Conservation (phyloP, 2,797 vertebrate species). For the Natrix natrix region DNA sequence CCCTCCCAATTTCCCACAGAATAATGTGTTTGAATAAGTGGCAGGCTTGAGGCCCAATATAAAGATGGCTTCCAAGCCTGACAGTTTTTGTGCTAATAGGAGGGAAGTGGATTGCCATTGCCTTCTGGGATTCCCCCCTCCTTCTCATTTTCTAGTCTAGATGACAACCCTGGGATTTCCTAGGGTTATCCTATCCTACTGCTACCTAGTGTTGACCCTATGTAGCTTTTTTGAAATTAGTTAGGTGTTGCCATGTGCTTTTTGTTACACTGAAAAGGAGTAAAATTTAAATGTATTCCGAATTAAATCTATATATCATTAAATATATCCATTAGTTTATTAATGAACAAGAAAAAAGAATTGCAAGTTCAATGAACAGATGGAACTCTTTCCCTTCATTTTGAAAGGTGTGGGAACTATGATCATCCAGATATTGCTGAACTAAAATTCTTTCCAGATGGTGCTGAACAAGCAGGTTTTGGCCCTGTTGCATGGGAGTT, state of each 20-base stretch:
- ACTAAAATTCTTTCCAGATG: neutral
- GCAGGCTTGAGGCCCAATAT: too few relatives aligned
- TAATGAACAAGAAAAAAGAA: neutral
- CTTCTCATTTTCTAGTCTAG: neutral
- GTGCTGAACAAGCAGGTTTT: neutral
- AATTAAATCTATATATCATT: neutral
- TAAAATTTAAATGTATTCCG: neutral
- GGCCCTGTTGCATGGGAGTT: neutral
- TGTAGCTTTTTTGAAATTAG: neutral
- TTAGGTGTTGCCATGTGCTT: neutral
- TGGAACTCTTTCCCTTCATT: neutral
- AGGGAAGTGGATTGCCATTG: neutral
- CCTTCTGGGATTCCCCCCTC: neutral
- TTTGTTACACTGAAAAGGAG: neutral
- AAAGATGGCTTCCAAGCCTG: too few relatives aligned
- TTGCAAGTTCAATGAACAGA: neutral
- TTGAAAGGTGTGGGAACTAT: neutral
- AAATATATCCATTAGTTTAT: neutral
- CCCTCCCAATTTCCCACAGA: too few relatives aligned
- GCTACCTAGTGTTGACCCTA: neutral
- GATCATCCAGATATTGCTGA: neutral
- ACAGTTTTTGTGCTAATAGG: neutral
- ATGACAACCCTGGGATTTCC: neutral
- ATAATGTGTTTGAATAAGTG: too few relatives aligned
- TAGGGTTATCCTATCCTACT: neutral